phyloP scores from a whole-genome alignment of 2,113 vertebrate species.

The Xiphophorus maculatus region DNA sequence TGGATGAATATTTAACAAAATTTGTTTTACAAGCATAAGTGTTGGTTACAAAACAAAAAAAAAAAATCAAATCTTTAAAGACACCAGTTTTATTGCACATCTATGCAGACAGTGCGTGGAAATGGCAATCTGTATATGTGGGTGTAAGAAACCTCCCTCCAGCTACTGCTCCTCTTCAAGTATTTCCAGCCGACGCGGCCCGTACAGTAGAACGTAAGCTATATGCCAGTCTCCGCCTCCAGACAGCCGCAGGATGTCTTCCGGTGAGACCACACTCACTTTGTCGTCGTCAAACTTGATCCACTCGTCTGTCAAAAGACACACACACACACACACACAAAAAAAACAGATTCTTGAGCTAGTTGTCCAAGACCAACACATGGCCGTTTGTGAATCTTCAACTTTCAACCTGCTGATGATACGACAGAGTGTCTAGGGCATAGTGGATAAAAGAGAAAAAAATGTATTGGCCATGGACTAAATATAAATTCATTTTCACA shows the following conservation, averaged over 20 bases:
- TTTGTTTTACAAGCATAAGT: conserved; percentile 70
- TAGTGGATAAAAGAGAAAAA: no score
- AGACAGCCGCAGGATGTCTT: conserved; percentile 95
- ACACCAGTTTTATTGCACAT: conserved; percentile 96
- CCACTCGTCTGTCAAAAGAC: conserved; percentile 88
- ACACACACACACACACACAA: neutral
- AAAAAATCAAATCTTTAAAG: conserved; percentile 79
- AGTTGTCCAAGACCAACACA: neutral
- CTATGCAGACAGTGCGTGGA: conserved; percentile 87
- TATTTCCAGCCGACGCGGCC: conserved; percentile 91
- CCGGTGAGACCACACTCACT: conserved; percentile 95
- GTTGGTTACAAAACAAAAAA: conserved; percentile 68
- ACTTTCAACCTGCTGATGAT: no score
- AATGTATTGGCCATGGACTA: no score
- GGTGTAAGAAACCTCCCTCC: conserved; percentile 59
- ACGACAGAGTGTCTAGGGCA: no score
- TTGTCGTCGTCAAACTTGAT: conserved; percentile 99
- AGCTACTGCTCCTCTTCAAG: conserved; percentile 83
- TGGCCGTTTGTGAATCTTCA: neutral
- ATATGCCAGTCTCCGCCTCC: conserved; percentile 99
- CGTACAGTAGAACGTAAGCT: conserved; percentile 97
- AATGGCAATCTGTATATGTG: conserved; percentile 73
- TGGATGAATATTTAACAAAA: conserved; percentile 67
- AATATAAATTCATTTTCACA: no score
- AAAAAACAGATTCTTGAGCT: neutral